Evolutionary conservation across 2,888 invertebrate species (phyloP).

Genomic region (Phania funesta): DNA sequence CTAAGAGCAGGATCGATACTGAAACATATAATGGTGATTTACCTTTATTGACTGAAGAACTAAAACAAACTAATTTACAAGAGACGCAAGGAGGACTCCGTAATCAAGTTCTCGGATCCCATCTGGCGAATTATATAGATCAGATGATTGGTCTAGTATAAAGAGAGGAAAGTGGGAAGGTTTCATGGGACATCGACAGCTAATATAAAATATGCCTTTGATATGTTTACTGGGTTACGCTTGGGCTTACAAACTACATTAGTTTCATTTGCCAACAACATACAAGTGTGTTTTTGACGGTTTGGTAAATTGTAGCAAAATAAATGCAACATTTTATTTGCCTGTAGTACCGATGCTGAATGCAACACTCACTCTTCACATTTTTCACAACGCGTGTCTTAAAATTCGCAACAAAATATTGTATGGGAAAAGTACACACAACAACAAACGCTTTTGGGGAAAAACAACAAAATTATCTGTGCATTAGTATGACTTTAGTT

Average conservation of each 20-base stretch:
- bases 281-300: background rate
- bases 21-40: too few relatives aligned
- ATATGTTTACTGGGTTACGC: slow-evolving; percentile 12
- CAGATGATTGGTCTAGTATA: too few relatives aligned
- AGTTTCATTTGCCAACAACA: slow-evolving; percentile 16
- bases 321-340: slow-evolving; percentile 31
- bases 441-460: background rate
- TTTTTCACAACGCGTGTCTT: slow-evolving; percentile 13
- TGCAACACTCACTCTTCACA: background rate
- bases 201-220: background rate
- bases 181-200: too few relatives aligned
- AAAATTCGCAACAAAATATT: background rate
- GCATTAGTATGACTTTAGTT: too few relatives aligned
- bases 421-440: background rate
- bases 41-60: too few relatives aligned
- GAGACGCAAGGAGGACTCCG: too few relatives aligned
- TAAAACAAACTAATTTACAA: too few relatives aligned
- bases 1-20: too few relatives aligned
- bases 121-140: too few relatives aligned
- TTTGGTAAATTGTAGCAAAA: slow-evolving; percentile 1
- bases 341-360: background rate
- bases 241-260: background rate
- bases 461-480: background rate
- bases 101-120: too few relatives aligned
- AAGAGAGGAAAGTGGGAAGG: too few relatives aligned